A percentile compares a stretch with the other conserved stretches of the same genome.
phyloP scores from a whole-genome alignment of 2,888 invertebrate species.

The Zhengitettix transpicula region DNA sequence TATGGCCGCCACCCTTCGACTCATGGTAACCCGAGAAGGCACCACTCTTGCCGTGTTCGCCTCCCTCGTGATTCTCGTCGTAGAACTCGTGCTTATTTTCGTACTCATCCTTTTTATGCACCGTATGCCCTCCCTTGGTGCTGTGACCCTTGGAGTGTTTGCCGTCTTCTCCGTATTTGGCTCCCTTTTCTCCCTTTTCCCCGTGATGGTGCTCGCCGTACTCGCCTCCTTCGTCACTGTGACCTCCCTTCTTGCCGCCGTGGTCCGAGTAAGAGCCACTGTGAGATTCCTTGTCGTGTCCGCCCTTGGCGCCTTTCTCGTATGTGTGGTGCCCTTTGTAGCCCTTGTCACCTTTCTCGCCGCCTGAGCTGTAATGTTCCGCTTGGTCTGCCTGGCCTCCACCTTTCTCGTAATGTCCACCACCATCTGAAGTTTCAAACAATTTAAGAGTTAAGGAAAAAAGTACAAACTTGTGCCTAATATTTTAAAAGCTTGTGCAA shows the following conservation, averaged over 20 bases:
- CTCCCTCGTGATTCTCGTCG: slow-evolving; percentile 53
- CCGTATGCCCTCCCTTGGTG: slow-evolving; percentile 55
- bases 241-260: slow-evolving; percentile 40
- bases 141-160: slow-evolving; percentile 56
- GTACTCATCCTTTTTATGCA: slow-evolving; percentile 58
- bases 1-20: slow-evolving; percentile 24
- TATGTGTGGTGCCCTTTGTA: slow-evolving; percentile 45
- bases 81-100: slow-evolving; percentile 60
- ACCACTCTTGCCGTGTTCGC: slow-evolving; percentile 45
- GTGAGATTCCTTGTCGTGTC: slow-evolving; percentile 49
- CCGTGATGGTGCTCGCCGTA: slow-evolving; percentile 47
- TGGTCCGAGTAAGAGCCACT: slow-evolving; percentile 44
- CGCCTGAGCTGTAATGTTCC: slow-evolving; percentile 36
- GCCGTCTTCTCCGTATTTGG: slow-evolving; percentile 38
- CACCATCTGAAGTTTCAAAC: background rate
- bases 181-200: slow-evolving; percentile 46
- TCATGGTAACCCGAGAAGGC: slow-evolving; percentile 37
- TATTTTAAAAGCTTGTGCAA: no score
- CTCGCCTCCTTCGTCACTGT: slow-evolving; percentile 45
- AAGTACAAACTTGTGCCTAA: no score
- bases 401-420: slow-evolving; percentile 24
- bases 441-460: no score
- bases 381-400: slow-evolving; percentile 37
- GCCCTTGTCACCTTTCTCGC: slow-evolving; percentile 45
- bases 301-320: slow-evolving; percentile 44